phyloP scores from a whole-genome alignment of 2,888 invertebrate species.

The Apotomis capreana region DNA sequence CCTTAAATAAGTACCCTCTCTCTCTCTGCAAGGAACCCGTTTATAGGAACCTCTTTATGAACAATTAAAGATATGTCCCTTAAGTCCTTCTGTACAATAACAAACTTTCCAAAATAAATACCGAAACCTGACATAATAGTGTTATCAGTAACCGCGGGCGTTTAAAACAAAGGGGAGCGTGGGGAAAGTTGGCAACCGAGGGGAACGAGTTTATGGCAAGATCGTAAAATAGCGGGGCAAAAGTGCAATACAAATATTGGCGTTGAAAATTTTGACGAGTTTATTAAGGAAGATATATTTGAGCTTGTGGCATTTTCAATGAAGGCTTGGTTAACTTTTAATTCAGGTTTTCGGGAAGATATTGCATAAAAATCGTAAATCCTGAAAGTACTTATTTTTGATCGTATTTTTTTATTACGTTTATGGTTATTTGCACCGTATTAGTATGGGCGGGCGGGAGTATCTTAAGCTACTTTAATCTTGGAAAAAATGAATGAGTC shows the following conservation, averaged over 20 bases:
- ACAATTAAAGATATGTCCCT: background rate
- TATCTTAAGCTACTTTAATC: no score
- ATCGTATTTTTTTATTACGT: no score
- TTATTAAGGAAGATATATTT: constrained; percentile 27
- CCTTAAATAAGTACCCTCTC: no score
- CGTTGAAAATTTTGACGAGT: constrained; percentile 29
- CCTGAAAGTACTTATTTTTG: no score
- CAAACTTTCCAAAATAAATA: constrained; percentile 27
- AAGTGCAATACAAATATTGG: constrained; percentile 39
- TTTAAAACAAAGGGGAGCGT: constrained; percentile 35
- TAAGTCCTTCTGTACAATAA: background rate
- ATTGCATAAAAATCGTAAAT: no score
- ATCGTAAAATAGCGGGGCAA: constrained; percentile 17
- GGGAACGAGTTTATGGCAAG: constrained; percentile 21
- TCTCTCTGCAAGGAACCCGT: no score
- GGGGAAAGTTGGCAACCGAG: constrained; percentile 24
- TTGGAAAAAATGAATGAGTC: no score
- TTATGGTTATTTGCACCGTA: no score
- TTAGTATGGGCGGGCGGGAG: no score
- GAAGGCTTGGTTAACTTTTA: constrained; percentile 12
- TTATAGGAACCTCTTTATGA: background rate
- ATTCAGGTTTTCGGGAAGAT: constrained; percentile 3
- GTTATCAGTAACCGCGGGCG: constrained; percentile 38
- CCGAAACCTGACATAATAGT: constrained; percentile 31
- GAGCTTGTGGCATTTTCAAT: background rate